Percentiles rank a stretch among this genome's conserved stretches.
These are phyloP conservation scores for Anastatus disparis DNA, from an alignment of 1,140 invertebrate genomes.

Conservation along the genomic window DNA sequence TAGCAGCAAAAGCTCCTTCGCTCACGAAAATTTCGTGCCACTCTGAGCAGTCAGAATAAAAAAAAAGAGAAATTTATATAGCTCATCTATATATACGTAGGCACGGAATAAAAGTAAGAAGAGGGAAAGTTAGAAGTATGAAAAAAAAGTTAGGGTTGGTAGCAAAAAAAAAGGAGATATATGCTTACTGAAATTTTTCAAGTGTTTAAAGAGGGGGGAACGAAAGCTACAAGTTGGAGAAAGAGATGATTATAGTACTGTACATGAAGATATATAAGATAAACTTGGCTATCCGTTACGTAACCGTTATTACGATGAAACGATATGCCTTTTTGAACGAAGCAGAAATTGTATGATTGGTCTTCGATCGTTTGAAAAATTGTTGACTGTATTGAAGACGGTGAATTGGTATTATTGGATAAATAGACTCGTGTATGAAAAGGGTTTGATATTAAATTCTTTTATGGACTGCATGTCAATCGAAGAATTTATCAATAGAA, in stretches of 20 bases:
- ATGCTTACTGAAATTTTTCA: neutral
- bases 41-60: neutral
- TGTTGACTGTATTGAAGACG: no score
- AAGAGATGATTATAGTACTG: no score
- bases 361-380: no score
- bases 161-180: no score
- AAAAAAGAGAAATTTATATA: neutral
- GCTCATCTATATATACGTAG: no score
- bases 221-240: neutral
- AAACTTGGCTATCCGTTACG: neutral
- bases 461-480: no score
- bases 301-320: no score
- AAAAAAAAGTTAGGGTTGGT: neutral
- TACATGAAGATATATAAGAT: neutral
- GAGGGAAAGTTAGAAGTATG: constrained; percentile 2
- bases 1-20: no score
- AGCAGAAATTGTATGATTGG: neutral
- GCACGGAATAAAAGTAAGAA: neutral
- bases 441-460: no score
- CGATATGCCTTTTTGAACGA: neutral
- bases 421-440: no score
- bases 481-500: no score
- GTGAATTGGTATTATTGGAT: no score
- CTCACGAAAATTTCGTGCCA: neutral
- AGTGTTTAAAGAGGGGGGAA: neutral